phyloP scores from a whole-genome alignment of 2,113 vertebrate species.

The Rhadina sibilatrix region DNA sequence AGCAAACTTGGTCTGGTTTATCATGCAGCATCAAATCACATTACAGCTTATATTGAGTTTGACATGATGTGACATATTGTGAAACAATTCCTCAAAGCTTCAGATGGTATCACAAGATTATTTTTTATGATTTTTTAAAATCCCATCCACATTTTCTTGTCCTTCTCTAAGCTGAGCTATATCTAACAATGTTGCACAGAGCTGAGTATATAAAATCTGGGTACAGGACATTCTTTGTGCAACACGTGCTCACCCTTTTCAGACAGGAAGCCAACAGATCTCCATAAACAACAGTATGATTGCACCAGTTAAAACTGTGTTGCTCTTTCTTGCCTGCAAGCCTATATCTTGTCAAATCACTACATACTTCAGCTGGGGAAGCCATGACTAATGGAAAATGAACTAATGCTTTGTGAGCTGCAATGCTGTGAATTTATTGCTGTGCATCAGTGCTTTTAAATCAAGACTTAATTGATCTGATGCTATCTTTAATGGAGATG shows the following conservation, averaged over 20 bases:
- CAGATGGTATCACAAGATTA: not conserved
- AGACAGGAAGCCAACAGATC: not conserved
- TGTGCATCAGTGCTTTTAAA: not conserved
- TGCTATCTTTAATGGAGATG: not conserved
- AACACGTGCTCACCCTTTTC: not conserved
- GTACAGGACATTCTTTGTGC: slow-evolving; percentile 10
- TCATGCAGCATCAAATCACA: not conserved
- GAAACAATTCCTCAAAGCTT: not conserved
- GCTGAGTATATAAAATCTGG: not conserved
- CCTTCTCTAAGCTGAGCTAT: not conserved
- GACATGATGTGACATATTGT: not conserved
- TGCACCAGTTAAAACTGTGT: not conserved
- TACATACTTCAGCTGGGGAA: not conserved
- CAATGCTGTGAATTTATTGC: not conserved
- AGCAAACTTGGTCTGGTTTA: slow-evolving; percentile 4
- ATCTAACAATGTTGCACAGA: not conserved
- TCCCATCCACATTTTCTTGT: not conserved
- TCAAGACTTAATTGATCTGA: not conserved
- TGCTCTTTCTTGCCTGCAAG: slow-evolving; percentile 19
- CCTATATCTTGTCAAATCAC: slow-evolving; percentile 12
- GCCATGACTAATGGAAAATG: not conserved
- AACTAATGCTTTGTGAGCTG: not conserved
- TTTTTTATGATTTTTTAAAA: not conserved
- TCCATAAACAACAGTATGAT: slow-evolving; percentile 15
- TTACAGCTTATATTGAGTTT: not conserved